These are phyloP conservation scores for Ctena decussata DNA, from an alignment of 2,888 invertebrate genomes.

Conservation along the genomic window DNA sequence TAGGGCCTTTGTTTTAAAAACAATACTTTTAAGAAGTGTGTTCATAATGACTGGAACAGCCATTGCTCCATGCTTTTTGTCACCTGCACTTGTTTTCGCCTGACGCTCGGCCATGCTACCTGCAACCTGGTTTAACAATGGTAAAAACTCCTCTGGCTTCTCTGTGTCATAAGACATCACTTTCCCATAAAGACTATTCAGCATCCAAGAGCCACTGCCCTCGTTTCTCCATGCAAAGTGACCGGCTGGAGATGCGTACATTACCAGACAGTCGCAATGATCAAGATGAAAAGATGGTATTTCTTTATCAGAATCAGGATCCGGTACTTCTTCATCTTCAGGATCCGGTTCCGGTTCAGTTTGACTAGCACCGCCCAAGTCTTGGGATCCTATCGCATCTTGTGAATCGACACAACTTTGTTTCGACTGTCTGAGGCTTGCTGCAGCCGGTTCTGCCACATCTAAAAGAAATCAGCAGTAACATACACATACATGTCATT, in stretches of 20 bases:
- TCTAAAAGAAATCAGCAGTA: too few species aligned
- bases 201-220: constrained; percentile 60
- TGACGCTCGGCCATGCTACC: constrained; percentile 33
- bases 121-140: constrained; percentile 45
- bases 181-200: constrained; percentile 47
- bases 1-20: constrained; percentile 37
- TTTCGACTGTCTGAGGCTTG: too few species aligned
- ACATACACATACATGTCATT: too few species aligned
- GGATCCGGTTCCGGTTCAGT: too few species aligned
- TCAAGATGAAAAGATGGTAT: too few species aligned
- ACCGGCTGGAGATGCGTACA: constrained; percentile 59
- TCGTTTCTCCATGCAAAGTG: constrained; percentile 60
- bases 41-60: constrained; percentile 60
- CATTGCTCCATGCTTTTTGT: constrained; percentile 33
- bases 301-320: too few species aligned
- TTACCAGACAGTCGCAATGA: constrained; percentile 60
- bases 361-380: too few species aligned
- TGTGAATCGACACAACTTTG: too few species aligned
- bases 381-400: too few species aligned
- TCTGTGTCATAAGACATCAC: constrained; percentile 48
- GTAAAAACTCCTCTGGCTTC: constrained; percentile 39
- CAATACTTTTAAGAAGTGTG: constrained; percentile 49
- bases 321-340: too few species aligned
- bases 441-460: too few species aligned
- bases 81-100: constrained; percentile 37